A percentile compares a stretch with the other conserved stretches of the same genome.
These are phyloP conservation scores for Temnothorax nylanderi DNA, from an alignment of 1,140 invertebrate genomes.

Conservation along the genomic window DNA sequence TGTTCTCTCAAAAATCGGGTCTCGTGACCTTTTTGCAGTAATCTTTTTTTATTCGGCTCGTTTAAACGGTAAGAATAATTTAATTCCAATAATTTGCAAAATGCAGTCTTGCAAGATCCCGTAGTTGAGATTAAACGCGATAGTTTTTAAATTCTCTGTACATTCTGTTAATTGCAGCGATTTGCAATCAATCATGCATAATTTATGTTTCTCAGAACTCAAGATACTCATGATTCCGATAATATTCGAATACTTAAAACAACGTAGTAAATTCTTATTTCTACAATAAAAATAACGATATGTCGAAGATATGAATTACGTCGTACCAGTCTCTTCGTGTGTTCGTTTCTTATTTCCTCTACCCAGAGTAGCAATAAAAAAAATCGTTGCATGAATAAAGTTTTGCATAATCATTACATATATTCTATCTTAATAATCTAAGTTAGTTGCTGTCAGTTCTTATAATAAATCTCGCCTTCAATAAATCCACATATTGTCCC, in stretches of 20 bases:
- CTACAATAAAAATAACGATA: constrained; percentile 26
- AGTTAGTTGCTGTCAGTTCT: neutral
- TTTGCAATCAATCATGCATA: constrained; percentile 7
- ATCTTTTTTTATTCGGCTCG: neutral
- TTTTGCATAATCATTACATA: constrained; percentile 28
- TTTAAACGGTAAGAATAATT: neutral
- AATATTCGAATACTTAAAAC: constrained; percentile 5
- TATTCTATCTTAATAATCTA: neutral
- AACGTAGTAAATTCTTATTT: constrained; percentile 22
- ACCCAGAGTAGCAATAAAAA: neutral
- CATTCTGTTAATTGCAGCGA: constrained; percentile 15
- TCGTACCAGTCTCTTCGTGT: neutral
- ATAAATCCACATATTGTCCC: neutral
- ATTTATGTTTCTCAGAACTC: constrained; percentile 36
- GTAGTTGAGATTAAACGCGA: neutral
- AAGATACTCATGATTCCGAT: neutral
- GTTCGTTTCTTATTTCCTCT: neutral
- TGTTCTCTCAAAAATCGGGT: neutral
- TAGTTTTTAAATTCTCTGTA: constrained; percentile 14
- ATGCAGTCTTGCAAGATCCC: neutral
- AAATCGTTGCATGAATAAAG: constrained; percentile 3
- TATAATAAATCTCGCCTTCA: neutral
- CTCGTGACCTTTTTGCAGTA: neutral
- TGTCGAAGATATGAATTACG: neutral
- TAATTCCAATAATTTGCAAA: constrained; percentile 4